A percentile compares a stretch with the other conserved stretches of the same genome.
Conservation (phyloP, 2,888 invertebrate species). For the Drosophila mettleri region DNA sequence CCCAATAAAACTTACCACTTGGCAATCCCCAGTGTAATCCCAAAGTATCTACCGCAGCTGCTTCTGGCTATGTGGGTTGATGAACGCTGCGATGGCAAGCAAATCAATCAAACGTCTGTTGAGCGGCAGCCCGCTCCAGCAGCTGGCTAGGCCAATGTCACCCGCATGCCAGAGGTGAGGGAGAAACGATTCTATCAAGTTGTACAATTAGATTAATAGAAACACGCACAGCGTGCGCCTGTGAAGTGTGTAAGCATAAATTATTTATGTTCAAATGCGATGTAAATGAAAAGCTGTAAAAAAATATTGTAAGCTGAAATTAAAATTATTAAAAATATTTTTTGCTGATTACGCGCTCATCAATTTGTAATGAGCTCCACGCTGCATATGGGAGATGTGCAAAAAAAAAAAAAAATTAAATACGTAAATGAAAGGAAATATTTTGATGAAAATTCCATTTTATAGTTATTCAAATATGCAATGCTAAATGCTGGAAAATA, state of each 20-base stretch:
- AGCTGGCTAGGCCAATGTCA: constrained; percentile 41
- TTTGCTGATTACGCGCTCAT: constrained; percentile 58
- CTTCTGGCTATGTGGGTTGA: constrained; percentile 2
- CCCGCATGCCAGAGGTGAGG: constrained; percentile 40
- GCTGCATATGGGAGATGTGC: background rate
- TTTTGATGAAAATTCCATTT: constrained; percentile 30
- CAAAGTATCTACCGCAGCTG: constrained; percentile 34
- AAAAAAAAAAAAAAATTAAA: constrained; percentile 15
- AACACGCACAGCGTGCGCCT: constrained; percentile 16
- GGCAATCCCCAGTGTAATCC: constrained; percentile 9
- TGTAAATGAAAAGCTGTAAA: constrained; percentile 48
- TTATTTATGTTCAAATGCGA: constrained; percentile 61
- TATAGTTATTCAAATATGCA: constrained; percentile 41
- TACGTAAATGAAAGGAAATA: constrained; percentile 14
- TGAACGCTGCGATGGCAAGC: constrained; percentile 33
- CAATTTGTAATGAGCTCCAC: constrained; percentile 61
- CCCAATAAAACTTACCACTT: constrained; percentile 48
- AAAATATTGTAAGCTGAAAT: constrained; percentile 33
- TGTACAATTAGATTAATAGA: constrained; percentile 64
- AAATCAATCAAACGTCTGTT: constrained; percentile 50
- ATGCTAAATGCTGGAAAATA: constrained; percentile 45
- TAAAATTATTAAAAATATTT: constrained; percentile 45
- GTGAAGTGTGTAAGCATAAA: constrained; percentile 44
- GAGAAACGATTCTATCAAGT: constrained; percentile 23
- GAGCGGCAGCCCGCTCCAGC: constrained; percentile 17